Conservation (phyloP, 92 coral and sea anemone species). For the Montipora capitata region DNA sequence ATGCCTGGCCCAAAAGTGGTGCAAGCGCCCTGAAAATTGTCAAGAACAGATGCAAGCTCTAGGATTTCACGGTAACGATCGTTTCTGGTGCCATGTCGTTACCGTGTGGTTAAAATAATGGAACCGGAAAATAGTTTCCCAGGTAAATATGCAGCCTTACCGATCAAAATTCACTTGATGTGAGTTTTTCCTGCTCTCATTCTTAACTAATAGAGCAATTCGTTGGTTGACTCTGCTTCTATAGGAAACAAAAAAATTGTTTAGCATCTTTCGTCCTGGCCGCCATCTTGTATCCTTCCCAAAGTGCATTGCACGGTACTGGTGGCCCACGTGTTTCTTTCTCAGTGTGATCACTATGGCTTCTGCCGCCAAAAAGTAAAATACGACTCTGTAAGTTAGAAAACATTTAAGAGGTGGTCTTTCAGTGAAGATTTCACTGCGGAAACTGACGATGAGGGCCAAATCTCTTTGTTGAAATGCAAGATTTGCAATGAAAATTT, state of each 20-base stretch:
- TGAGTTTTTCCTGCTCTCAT: slow-evolving; percentile 9
- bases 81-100: neutral
- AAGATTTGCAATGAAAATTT: slow-evolving; percentile 32
- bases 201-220: slow-evolving; percentile 33
- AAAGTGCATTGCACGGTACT: slow-evolving; percentile 26
- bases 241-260: neutral
- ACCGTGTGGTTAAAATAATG: neutral
- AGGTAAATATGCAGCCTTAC: too few relatives aligned
- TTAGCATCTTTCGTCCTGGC: too few relatives aligned
- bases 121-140: too few relatives aligned
- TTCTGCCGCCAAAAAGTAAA: slow-evolving; percentile 48
- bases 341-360: slow-evolving; percentile 32
- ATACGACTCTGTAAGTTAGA: slow-evolving; percentile 23
- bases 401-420: slow-evolving; percentile 39
- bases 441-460: slow-evolving; percentile 33
- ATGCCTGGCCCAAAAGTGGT: slow-evolving; percentile 36
- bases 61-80: too few relatives aligned
- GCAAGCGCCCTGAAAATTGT: slow-evolving; percentile 40
- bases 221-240: neutral
- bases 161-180: neutral
- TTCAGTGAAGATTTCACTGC: slow-evolving; percentile 47
- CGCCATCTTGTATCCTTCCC: too few relatives aligned
- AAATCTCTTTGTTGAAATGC: slow-evolving; percentile 36
- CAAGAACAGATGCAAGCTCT: neutral
- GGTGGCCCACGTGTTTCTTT: slow-evolving; percentile 1